Conservation (phyloP, 2,113 vertebrate genomes). For the Nanorana parkeri region DNA sequence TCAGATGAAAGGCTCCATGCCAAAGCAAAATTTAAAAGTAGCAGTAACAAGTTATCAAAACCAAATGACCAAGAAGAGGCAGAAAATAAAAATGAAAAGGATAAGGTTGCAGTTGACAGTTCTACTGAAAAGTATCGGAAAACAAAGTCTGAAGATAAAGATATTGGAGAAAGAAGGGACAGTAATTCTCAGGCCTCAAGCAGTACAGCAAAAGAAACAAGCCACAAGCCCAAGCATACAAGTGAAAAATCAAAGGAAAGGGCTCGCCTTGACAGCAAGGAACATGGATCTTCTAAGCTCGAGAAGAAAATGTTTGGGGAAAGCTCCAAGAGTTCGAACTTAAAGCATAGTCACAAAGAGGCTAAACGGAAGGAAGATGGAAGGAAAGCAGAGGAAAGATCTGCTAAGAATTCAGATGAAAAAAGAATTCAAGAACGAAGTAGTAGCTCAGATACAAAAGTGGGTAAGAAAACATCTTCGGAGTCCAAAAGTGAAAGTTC, state of each 20-base stretch:
- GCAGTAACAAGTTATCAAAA: constrained; percentile 76
- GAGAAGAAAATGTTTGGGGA: constrained; percentile 79
- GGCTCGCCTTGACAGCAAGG: constrained; percentile 77
- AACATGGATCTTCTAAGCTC: constrained; percentile 64
- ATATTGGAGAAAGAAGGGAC: constrained; percentile 70
- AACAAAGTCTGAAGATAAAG: constrained; percentile 73
- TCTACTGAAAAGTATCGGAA: constrained; percentile 81
- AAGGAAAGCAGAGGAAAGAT: constrained; percentile 73
- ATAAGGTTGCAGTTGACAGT: constrained; percentile 68
- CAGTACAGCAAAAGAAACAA: constrained; percentile 68
- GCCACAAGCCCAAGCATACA: constrained; percentile 67
- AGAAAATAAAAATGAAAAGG: constrained; percentile 76
- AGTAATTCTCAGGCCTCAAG: constrained; percentile 52
- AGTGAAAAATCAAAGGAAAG: constrained; percentile 81
- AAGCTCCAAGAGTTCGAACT: constrained; percentile 73
- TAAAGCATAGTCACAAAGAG: constrained; percentile 73
- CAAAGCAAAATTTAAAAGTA: constrained; percentile 77
- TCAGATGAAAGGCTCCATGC: constrained; percentile 76
- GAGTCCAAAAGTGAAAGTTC: constrained; percentile 68
- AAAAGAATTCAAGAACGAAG: constrained; percentile 64
- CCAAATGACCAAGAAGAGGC: constrained; percentile 69
- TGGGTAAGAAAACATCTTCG: constrained; percentile 61
- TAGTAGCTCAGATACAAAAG: constrained; percentile 67
- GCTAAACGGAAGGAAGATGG: constrained; percentile 82
- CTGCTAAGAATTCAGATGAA: constrained; percentile 66